phyloP scores from a whole-genome alignment of 2,797 vertebrate genomes.

The Malacoraja senta region DNA sequence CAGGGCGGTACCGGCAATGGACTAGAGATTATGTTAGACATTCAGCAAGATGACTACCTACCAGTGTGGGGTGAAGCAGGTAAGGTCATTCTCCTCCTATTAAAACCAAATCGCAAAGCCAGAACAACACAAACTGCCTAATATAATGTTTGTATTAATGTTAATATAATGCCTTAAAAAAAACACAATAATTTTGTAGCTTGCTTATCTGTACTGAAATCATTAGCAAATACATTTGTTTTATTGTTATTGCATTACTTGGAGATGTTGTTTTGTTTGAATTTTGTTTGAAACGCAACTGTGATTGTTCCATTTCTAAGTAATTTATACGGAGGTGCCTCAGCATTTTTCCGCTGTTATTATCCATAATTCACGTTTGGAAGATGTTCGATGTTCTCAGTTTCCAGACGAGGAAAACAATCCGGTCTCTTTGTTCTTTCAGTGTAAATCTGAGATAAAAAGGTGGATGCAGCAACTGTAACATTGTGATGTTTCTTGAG shows the following conservation, averaged over 20 bases:
- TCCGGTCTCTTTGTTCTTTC: neutral
- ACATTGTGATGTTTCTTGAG: neutral
- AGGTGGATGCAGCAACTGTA: neutral
- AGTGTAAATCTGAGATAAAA: neutral
- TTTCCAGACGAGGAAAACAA: neutral
- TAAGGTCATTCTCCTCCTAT: conserved; percentile 49
- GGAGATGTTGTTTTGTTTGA: neutral
- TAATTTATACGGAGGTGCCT: no score
- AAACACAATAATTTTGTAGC: neutral
- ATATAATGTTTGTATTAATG: neutral
- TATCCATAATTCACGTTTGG: neutral
- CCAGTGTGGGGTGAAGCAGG: conserved; percentile 95
- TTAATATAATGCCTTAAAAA: no score
- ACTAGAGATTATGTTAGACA: conserved; percentile 96
- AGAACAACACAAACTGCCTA: neutral
- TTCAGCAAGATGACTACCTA: conserved; percentile 96
- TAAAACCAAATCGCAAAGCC: neutral
- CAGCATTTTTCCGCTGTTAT: neutral
- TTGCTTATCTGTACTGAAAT: neutral
- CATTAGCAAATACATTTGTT: neutral
- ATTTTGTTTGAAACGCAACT: neutral
- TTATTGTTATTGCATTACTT: neutral
- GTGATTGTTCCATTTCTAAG: neutral
- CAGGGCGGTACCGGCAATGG: conserved; percentile 96
- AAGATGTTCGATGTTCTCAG: neutral